A percentile compares a stretch with the other conserved stretches of the same genome.
Conservation (phyloP, 2,888 invertebrate species). For the Tanaodytes sp. region DNA sequence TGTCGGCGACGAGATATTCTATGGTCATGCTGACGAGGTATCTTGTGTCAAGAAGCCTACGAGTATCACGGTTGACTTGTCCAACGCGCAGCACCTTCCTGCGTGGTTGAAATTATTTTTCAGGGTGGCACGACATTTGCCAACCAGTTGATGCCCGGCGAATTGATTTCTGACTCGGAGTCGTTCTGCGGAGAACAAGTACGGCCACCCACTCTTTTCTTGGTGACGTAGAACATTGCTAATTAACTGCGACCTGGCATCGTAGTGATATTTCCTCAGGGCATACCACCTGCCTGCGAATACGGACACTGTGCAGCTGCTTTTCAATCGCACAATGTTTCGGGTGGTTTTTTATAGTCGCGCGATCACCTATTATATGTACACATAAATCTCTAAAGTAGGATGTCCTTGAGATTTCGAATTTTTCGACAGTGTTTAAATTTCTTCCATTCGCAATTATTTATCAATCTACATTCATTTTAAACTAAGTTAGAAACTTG, state of each 20-base stretch:
- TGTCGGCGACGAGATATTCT: neutral
- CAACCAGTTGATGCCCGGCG: slow-evolving; percentile 59
- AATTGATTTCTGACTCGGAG: slow-evolving; percentile 59
- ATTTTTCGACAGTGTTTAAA: too few species aligned
- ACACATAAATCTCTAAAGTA: too few species aligned
- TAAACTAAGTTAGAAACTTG: too few species aligned
- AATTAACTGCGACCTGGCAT: slow-evolving; percentile 67
- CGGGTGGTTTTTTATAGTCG: slow-evolving; percentile 18
- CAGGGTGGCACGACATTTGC: slow-evolving; percentile 37
- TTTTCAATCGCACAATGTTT: slow-evolving; percentile 38
- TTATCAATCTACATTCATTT: too few species aligned
- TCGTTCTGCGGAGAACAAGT: slow-evolving; percentile 56
- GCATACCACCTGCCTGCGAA: slow-evolving; percentile 64
- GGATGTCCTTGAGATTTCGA: too few species aligned
- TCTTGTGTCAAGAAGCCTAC: slow-evolving; percentile 22
- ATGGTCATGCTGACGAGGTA: slow-evolving; percentile 20
- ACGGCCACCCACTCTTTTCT: slow-evolving; percentile 64
- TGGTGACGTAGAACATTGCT: slow-evolving; percentile 62
- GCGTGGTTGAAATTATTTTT: slow-evolving; percentile 25
- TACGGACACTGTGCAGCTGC: slow-evolving; percentile 45
- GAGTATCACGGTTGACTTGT: slow-evolving; percentile 9
- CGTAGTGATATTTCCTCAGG: slow-evolving; percentile 64
- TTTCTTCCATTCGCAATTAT: too few species aligned
- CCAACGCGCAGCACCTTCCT: slow-evolving; percentile 13
- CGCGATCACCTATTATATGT: too few species aligned